A percentile compares a stretch with the other conserved stretches of the same genome.
Conservation (phyloP, 2,113 vertebrate species). For the Archilochus colubris region DNA sequence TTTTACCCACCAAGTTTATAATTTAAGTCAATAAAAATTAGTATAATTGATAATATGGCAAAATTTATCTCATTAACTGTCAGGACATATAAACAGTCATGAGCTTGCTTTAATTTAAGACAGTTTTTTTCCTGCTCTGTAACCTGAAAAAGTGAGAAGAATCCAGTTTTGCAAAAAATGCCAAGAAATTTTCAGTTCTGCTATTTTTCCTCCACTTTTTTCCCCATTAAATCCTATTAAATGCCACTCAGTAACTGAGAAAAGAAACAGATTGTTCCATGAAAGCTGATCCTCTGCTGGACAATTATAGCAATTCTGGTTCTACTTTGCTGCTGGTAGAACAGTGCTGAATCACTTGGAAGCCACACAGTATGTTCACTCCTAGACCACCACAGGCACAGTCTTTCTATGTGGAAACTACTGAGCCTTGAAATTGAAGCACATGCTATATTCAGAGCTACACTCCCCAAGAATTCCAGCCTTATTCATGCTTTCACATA, state of each 20-base stretch:
- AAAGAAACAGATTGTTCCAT: conserved; percentile 50
- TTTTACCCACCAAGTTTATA: background rate
- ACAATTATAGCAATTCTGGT: conserved; percentile 42
- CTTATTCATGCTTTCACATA: background rate
- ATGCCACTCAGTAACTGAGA: background rate
- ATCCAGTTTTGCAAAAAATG: background rate
- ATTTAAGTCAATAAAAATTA: background rate
- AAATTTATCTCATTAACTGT: background rate
- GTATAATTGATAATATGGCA: background rate
- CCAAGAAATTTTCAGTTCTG: conserved; percentile 24
- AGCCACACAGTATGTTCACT: conserved; percentile 37
- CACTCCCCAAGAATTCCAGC: background rate
- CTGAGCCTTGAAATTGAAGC: conserved; percentile 49
- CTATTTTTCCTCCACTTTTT: conserved; percentile 14
- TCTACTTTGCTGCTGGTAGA: conserved; percentile 7
- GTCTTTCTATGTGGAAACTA: conserved; percentile 26
- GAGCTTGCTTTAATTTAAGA: background rate
- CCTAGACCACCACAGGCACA: conserved; percentile 46
- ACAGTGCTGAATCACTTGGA: conserved; percentile 58
- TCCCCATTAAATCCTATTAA: conserved; percentile 16
- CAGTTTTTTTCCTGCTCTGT: background rate
- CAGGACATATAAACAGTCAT: background rate
- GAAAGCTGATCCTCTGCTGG: conserved; percentile 46
- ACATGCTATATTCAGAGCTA: background rate
- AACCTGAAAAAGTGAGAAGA: background rate